Conservation (phyloP, 2,113 vertebrate genomes). For the Heterochromis multidens region DNA sequence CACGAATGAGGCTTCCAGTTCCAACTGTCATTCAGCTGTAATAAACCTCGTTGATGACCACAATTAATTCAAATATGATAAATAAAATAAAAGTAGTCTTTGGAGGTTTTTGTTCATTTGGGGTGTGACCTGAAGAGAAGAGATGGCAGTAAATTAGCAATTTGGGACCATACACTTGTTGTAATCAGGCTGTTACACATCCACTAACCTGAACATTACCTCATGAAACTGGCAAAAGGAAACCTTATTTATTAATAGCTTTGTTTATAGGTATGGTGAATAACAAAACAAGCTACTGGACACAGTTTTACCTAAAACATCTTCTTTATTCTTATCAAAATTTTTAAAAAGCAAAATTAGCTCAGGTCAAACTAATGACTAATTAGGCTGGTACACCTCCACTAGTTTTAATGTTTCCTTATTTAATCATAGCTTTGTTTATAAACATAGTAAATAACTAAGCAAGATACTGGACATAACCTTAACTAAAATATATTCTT, state of each 20-base stretch:
- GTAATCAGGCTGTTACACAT: background rate
- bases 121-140: background rate
- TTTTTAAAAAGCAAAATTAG: background rate
- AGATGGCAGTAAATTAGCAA: background rate
- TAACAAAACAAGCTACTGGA: background rate
- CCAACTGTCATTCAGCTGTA: background rate
- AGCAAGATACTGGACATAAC: background rate
- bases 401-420: background rate
- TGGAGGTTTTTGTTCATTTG: background rate
- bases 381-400: background rate
- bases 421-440: background rate
- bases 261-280: background rate
- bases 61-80: background rate
- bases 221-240: background rate
- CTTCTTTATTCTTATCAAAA: background rate
- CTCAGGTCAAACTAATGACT: background rate
- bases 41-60: background rate
- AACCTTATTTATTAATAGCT: background rate
- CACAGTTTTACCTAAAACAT: background rate
- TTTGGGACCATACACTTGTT: rapidly evolving
- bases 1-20: background rate
- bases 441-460: background rate
- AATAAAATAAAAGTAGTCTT: background rate
- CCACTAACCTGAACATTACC: background rate
- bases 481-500: background rate